Percentiles rank a stretch among this genome's conserved stretches.
phyloP scores from a whole-genome alignment of 2,797 vertebrate genomes.

The Fundulus diaphanus region DNA sequence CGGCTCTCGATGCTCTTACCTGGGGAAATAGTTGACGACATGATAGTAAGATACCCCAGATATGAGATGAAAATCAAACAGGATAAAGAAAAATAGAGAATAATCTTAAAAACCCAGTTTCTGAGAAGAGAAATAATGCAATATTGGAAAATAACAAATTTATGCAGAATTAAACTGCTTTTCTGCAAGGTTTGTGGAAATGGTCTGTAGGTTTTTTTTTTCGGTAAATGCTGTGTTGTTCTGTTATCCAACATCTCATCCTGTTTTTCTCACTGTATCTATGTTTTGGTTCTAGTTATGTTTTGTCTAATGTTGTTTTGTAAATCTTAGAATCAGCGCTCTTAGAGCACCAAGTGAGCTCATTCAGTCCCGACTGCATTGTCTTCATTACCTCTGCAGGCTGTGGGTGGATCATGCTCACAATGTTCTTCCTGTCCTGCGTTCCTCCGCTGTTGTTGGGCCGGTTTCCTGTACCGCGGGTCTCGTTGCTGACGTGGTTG shows the following conservation, averaged over 20 bases:
- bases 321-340: not conserved
- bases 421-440: constrained; percentile 86
- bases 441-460: constrained; percentile 58
- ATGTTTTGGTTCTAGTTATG: constrained; percentile 1
- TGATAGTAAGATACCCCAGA: not conserved
- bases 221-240: not conserved
- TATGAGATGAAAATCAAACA: not conserved
- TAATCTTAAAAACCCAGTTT: not conserved
- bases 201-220: not conserved
- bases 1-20: constrained; percentile 70
- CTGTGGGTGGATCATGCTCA: constrained; percentile 87
- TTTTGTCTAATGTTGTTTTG: not conserved
- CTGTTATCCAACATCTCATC: constrained; percentile 8
- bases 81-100: not conserved
- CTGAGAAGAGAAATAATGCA: not conserved
- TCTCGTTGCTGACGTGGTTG: constrained; percentile 75
- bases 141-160: not conserved
- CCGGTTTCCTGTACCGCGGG: constrained; percentile 53
- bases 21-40: constrained; percentile 42
- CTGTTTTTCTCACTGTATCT: not conserved
- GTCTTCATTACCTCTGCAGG: constrained; percentile 75
- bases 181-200: not conserved
- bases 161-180: not conserved
- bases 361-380: not conserved
- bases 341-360: constrained; percentile 1